Base-by-base conservation (phyloP, 2,888 invertebrate genomes). In the Stegophylla sp. region DNA sequence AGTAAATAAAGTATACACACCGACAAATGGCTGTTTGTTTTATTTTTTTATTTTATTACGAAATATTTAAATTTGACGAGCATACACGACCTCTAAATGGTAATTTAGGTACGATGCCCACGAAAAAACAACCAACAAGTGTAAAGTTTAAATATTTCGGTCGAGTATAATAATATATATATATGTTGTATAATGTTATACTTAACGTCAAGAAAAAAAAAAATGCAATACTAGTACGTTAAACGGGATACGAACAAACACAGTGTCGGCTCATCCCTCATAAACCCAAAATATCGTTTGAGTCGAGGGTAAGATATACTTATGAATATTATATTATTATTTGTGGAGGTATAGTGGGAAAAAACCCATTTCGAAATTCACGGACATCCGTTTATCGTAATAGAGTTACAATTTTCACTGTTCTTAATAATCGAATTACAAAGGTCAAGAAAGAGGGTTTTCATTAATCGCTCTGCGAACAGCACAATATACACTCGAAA, bases 401-500 rank as follows among this genome's bases (percentile, higher is more conserved):
- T n/a, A 73, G 34, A n/a, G 45, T 45, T 45, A 45, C 26, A 34
- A 26, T 41, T 56, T 72, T 56, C 23, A 17, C 51, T 17, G 23
- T 56, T 72, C 23, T 56, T 56, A 71, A 73, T 45, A 73, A 61
- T 61, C 28, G 45, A 73, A 26, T 73, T 61, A 61, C 28, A 73
- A 73, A 73, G n/a, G 61, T 20, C 43, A 26, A 69, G n/a, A 69
- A 28, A 66, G 43, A 51, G 34, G 34, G 45, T 13, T 72, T 34
- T 41, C 56, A 59, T 59, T 56, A 56, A 59, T 59, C 41, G 72
- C 41, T n/a, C n/a, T n/a, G 26, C 26, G 51, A 71, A 34, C 51
- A 53, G 51, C 51, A 53, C 72, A 20, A 41, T 26, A 26, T 23
- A 61, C 73, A 61, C 61, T 59, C 12, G 45, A 73, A 61, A 61